phyloP scores from a whole-genome alignment of 2,888 invertebrate species.

The Pyrrhia umbra region DNA sequence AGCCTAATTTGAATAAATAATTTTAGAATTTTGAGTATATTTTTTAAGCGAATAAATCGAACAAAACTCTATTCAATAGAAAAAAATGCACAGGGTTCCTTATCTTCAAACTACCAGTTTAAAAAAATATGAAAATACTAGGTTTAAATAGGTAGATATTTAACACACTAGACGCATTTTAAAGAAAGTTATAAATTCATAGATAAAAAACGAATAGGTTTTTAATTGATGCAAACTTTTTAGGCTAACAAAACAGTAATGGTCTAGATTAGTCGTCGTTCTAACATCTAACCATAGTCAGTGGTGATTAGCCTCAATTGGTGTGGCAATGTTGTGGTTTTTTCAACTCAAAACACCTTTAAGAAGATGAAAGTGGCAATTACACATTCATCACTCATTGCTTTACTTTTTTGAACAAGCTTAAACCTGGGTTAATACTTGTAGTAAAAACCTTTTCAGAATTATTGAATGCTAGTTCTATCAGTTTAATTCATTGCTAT shows the following conservation, averaged over 20 bases:
- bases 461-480: too few species aligned
- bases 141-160: too few species aligned
- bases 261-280: slow-evolving; percentile 70
- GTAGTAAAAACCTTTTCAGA: not conserved
- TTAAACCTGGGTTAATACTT: not conserved
- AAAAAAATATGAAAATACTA: too few species aligned
- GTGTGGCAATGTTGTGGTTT: slow-evolving; percentile 52
- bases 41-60: too few species aligned
- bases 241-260: slow-evolving; percentile 50
- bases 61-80: too few species aligned
- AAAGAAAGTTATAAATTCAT: not conserved
- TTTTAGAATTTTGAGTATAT: too few species aligned
- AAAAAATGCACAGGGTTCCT: too few species aligned
- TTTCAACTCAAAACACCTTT: slow-evolving; percentile 68
- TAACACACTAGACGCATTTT: not conserved
- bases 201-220: slow-evolving; percentile 1
- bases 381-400: slow-evolving; percentile 58
- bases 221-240: slow-evolving; percentile 62
- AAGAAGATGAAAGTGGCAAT: slow-evolving; percentile 55
- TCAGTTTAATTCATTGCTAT: too few species aligned
- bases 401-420: slow-evolving; percentile 4
- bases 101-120: too few species aligned
- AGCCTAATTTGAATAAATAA: too few species aligned
- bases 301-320: slow-evolving; percentile 75
- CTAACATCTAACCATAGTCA: slow-evolving; percentile 63